Evolutionary conservation across 2,888 invertebrate genomes (phyloP).

Genomic region (Xylota sylvarum): DNA sequence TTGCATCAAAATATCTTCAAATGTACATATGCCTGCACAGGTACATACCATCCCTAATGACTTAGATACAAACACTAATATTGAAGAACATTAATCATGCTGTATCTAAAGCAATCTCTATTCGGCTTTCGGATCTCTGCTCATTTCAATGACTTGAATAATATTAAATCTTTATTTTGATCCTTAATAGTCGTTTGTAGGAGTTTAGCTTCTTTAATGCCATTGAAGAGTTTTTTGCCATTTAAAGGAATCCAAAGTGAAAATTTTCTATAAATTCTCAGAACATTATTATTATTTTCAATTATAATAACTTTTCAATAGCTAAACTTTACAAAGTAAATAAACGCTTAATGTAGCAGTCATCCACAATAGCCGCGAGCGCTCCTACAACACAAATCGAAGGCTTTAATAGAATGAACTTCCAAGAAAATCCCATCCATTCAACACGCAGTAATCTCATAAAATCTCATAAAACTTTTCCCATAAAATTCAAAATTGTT

Average conservation of each 20-base stretch:
- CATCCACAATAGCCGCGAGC: slow-evolving; percentile 29
- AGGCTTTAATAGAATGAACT: slow-evolving; percentile 44
- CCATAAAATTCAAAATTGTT: slow-evolving; percentile 68
- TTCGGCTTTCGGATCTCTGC: neutral
- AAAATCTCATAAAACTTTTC: slow-evolving; percentile 73
- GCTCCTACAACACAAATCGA: slow-evolving; percentile 51
- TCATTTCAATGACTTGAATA: neutral
- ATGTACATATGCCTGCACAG: no score
- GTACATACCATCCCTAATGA: neutral
- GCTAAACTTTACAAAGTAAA: slow-evolving; percentile 35
- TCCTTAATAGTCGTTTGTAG: no score
- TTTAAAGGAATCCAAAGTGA: no score
- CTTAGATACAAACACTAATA: neutral
- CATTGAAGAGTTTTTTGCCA: no score
- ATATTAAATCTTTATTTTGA: neutral
- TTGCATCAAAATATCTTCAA: neutral
- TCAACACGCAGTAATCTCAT: slow-evolving; percentile 44
- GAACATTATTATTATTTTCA: slow-evolving; percentile 15
- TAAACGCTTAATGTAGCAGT: slow-evolving; percentile 28
- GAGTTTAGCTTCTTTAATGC: no score
- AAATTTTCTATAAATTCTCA: neutral
- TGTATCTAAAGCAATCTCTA: neutral
- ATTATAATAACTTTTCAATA: slow-evolving; percentile 43
- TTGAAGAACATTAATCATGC: neutral
- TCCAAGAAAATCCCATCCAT: slow-evolving; percentile 48